Conservation (phyloP, 2,797 vertebrate species). For the Petrocephalus schoutedeni region DNA sequence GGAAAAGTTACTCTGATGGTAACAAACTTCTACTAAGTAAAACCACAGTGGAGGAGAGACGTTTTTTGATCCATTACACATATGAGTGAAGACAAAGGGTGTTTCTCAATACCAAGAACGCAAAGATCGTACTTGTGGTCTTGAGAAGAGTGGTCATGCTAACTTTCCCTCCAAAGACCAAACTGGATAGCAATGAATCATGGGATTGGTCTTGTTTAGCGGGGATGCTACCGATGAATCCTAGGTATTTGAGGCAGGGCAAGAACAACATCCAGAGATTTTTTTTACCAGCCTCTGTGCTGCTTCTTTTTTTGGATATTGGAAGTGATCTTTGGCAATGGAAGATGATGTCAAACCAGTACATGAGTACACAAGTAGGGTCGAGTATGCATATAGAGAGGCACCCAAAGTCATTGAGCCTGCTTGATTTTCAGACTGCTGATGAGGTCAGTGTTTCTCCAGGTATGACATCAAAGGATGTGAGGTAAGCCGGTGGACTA, state of each 20-base stretch:
- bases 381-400: background rate
- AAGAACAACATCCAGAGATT: background rate
- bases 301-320: background rate
- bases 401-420: background rate
- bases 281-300: background rate
- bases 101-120: background rate
- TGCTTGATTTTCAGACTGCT: background rate
- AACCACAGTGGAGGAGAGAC: background rate
- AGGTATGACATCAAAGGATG: constrained; percentile 78
- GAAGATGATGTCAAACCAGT: background rate
- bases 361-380: background rate
- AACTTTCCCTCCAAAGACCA: background rate
- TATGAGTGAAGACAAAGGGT: background rate
- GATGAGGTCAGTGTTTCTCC: background rate
- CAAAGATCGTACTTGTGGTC: background rate
- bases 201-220: background rate
- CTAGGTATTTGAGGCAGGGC: background rate
- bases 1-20: background rate
- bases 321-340: background rate
- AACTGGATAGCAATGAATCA: no score
- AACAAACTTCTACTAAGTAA: background rate
- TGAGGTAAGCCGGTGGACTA: constrained; percentile 61
- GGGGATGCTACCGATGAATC: background rate
- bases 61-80: background rate
- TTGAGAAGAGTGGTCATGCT: background rate